These are phyloP conservation scores for Bos indicus DNA, from an alignment of 2,113 vertebrate species.

Conservation along the genomic window DNA sequence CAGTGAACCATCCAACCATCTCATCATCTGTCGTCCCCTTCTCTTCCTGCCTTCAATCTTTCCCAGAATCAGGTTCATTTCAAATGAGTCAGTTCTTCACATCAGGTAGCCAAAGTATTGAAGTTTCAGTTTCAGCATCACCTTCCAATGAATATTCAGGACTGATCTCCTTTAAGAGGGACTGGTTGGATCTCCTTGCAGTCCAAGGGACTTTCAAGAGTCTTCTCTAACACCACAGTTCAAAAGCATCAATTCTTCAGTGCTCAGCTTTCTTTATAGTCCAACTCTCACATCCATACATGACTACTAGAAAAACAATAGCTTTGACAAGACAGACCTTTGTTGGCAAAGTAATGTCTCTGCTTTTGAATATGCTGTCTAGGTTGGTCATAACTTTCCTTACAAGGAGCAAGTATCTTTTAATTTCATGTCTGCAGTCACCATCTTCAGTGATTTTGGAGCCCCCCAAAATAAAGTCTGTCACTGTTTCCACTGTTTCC, in stretches of 20 bases:
- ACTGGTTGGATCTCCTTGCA: neutral
- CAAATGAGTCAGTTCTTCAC: neutral
- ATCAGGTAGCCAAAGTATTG: neutral
- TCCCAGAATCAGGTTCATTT: neutral
- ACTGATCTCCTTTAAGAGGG: neutral
- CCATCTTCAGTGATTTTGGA: neutral
- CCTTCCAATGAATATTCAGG: neutral
- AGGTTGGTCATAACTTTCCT: neutral
- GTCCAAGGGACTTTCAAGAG: neutral
- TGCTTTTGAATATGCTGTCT: neutral
- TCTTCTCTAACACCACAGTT: neutral
- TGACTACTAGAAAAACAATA: neutral
- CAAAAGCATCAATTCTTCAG: neutral
- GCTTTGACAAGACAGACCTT: neutral
- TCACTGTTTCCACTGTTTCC: neutral
- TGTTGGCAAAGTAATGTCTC: neutral
- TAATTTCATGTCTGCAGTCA: neutral
- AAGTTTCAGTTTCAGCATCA: neutral
- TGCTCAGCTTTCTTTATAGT: neutral
- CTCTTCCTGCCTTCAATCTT: neutral
- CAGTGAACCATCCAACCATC: neutral
- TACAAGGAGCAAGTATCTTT: neutral
- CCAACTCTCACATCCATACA: neutral
- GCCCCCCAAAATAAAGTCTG: fast-evolving
- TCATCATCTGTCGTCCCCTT: neutral